These are phyloP conservation scores for Adelges cooleyi DNA, from an alignment of 1,140 invertebrate genomes.

Conservation along the genomic window DNA sequence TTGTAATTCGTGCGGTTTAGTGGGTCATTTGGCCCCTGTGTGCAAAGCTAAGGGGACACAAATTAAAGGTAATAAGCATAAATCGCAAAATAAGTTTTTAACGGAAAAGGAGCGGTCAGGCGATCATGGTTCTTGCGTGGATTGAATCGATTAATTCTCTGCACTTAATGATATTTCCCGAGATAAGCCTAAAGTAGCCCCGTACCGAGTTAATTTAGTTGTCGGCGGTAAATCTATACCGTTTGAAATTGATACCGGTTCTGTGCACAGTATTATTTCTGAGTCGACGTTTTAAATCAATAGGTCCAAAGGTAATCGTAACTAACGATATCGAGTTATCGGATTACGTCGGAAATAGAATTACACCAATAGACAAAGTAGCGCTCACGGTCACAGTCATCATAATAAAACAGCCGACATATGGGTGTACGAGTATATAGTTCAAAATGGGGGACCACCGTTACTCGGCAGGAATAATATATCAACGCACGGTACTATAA, in stretches of 20 bases:
- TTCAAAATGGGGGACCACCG: no score
- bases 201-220: neutral
- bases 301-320: no score
- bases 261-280: no score
- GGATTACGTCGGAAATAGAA: neutral
- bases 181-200: neutral
- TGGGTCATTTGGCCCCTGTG: no score
- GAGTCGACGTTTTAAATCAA: no score
- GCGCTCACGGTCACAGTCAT: neutral
- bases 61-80: neutral
- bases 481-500: no score
- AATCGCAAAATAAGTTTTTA: neutral
- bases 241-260: no score
- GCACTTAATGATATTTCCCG: neutral
- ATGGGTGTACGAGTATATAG: no score
- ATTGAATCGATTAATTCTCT: neutral
- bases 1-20: no score
- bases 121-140: neutral
- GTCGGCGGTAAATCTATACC: neutral
- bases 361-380: neutral
- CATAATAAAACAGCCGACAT: neutral
- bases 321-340: no score
- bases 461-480: no score
- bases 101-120: neutral
- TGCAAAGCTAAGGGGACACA: no score